Conservation (phyloP, 2,888 invertebrate species). For the Lucinisca nassula region DNA sequence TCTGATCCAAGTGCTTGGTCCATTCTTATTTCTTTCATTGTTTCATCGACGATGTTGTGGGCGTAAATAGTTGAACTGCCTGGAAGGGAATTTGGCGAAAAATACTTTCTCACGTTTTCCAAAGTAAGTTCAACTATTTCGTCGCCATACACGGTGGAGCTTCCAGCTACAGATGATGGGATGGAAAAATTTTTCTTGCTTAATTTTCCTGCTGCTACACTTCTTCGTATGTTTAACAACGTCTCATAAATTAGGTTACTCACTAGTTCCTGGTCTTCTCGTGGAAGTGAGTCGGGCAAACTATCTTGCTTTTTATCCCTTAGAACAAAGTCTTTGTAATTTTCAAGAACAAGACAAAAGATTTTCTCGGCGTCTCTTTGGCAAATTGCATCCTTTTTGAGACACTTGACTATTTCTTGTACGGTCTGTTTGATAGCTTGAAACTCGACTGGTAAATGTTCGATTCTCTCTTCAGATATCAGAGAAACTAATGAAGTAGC, state of each 20-base stretch:
- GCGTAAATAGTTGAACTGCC: conserved; percentile 11
- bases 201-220: conserved; percentile 62
- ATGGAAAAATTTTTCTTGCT: conserved; percentile 59
- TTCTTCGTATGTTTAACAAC: conserved; percentile 65
- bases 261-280: conserved; percentile 53
- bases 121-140: conserved; percentile 45
- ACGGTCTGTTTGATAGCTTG: conserved; percentile 46
- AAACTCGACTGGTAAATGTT: conserved; percentile 37
- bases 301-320: not conserved
- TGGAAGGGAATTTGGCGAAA: not conserved
- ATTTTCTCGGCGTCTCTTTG: conserved; percentile 64
- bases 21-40: conserved; percentile 39
- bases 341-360: conserved; percentile 70
- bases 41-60: conserved; percentile 34
- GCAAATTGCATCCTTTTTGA: conserved; percentile 59
- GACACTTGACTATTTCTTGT: conserved; percentile 51
- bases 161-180: conserved; percentile 52
- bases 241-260: conserved; percentile 68
- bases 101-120: conserved; percentile 28
- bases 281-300: conserved; percentile 3
- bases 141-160: conserved; percentile 20
- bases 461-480: conserved; percentile 12
- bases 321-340: conserved; percentile 54
- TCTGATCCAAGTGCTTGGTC: not conserved
- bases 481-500: conserved; percentile 54